These are phyloP conservation scores for Aleiodes leptofemur DNA, from an alignment of 2,888 invertebrate genomes.

Conservation along the genomic window DNA sequence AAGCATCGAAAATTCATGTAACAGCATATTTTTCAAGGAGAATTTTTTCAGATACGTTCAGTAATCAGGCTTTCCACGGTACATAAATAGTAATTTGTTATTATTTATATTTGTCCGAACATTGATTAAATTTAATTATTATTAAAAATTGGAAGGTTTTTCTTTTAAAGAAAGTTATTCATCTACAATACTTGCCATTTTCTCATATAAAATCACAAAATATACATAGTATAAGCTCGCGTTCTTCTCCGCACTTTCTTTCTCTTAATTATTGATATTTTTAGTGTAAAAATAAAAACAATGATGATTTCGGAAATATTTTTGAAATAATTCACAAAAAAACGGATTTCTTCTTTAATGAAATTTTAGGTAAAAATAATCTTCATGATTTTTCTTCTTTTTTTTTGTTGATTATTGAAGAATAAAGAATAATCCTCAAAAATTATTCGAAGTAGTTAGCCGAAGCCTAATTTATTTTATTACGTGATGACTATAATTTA, in stretches of 20 bases:
- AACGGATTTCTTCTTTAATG: too few relatives aligned
- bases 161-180: slow-evolving; percentile 50
- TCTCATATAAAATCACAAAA: slow-evolving; percentile 74
- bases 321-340: too few relatives aligned
- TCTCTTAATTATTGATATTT: too few relatives aligned
- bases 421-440: slow-evolving; percentile 9
- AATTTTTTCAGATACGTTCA: too few relatives aligned
- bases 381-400: too few relatives aligned
- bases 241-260: background rate
- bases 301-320: too few relatives aligned
- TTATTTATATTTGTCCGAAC: slow-evolving; percentile 22
- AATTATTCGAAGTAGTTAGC: slow-evolving; percentile 17
- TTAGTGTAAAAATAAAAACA: too few relatives aligned
- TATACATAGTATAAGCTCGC: slow-evolving; percentile 72
- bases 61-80: too few relatives aligned
- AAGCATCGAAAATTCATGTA: too few relatives aligned
- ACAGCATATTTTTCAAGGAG: too few relatives aligned
- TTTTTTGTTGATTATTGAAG: too few relatives aligned
- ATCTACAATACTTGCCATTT: slow-evolving; percentile 74
- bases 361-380: too few relatives aligned
- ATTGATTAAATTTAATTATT: slow-evolving; percentile 13
- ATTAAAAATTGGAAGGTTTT: background rate
- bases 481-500: slow-evolving; percentile 16
- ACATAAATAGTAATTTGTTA: slow-evolving; percentile 10
- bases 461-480: slow-evolving; percentile 18